A percentile compares a stretch with the other conserved stretches of the same genome.
Conservation (phyloP, 64 coral and sea anemone genomes). For the Platygyra sinensis region DNA sequence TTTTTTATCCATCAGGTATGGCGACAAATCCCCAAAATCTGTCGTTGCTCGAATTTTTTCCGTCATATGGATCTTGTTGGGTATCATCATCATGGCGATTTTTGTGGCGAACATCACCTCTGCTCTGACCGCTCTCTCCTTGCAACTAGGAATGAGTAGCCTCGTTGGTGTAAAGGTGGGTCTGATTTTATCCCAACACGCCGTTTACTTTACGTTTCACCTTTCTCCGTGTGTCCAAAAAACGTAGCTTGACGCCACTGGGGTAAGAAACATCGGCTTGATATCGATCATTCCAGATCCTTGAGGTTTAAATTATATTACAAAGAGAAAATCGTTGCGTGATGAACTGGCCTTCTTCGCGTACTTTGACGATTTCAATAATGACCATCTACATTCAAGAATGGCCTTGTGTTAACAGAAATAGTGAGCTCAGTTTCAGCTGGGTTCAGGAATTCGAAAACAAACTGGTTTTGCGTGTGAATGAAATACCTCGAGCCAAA, state of each 20-base stretch:
- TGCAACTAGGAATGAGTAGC: background rate
- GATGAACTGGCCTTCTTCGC: too few species aligned
- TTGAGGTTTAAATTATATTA: too few species aligned
- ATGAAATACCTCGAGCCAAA: too few species aligned
- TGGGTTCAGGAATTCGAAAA: too few species aligned
- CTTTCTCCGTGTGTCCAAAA: background rate
- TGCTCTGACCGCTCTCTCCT: slow-evolving; percentile 17
- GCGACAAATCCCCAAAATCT: slow-evolving; percentile 44
- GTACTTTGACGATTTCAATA: too few species aligned
- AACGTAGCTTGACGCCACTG: background rate
- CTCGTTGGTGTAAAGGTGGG: background rate
- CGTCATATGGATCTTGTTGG: slow-evolving; percentile 41
- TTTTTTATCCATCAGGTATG: slow-evolving; percentile 14
- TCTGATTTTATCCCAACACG: background rate
- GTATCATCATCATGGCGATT: slow-evolving; percentile 30
- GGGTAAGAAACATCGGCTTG: too few species aligned
- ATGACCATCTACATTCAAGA: too few species aligned
- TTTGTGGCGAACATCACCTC: slow-evolving; percentile 51
- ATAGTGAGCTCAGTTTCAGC: too few species aligned
- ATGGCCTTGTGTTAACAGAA: too few species aligned
- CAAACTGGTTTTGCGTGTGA: too few species aligned
- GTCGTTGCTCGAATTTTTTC: slow-evolving; percentile 31
- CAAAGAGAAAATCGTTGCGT: too few species aligned
- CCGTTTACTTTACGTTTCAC: background rate
- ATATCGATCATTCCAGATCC: too few species aligned